Evolutionary conservation across 2,113 vertebrate species (phyloP), one percentile per base, ranked within the genome.

Genomic region (Hippocampus mohnikei): DNA sequence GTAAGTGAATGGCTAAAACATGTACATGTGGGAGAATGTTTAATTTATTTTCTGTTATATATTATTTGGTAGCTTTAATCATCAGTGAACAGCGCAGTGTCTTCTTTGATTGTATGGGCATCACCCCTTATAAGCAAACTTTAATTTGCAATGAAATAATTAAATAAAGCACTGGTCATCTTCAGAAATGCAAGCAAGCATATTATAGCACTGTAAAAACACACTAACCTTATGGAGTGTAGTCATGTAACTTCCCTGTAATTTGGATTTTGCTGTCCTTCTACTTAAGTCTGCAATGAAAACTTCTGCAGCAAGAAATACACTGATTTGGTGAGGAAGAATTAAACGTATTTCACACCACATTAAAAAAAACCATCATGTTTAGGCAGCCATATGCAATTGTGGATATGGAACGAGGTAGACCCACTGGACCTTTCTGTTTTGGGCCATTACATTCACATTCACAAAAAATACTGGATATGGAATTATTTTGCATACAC

Each of bases 251-350:
- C 75, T 73, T 78, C 62, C 55, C 52, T 66, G 66, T 77, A 77
- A 82, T 83, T 82, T 79, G 69, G 67, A 72, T 87, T 76, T 70
- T 81, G 79, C 73, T 50, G 66, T 66, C 69, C 55, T 64, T 55
- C 73, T 76, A 78, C 69, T 77, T 74, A 68, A 62, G 71, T 81
- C 59, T 74, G 70, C 75, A 79, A 66, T 76, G 63, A 73, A 85
- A 84, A 72, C 67, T 69, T 81, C 71, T 66, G 73, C 72, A 60
- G 73, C 69, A 61, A 69, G 20, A 70, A 72, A 80, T 73, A 75
- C 78, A 89, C 86, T 73, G 67, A 71, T 81, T 70, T 66, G 62
- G 67, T 77, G 74, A 84, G 88, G 84, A 75, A 85, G 83, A 84
- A 61, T 71, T 70, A 83, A 77, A 56, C 58, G 11, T 69, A 20